Conservation (phyloP, 2,797 vertebrate species). For the Heterohyrax brucei region DNA sequence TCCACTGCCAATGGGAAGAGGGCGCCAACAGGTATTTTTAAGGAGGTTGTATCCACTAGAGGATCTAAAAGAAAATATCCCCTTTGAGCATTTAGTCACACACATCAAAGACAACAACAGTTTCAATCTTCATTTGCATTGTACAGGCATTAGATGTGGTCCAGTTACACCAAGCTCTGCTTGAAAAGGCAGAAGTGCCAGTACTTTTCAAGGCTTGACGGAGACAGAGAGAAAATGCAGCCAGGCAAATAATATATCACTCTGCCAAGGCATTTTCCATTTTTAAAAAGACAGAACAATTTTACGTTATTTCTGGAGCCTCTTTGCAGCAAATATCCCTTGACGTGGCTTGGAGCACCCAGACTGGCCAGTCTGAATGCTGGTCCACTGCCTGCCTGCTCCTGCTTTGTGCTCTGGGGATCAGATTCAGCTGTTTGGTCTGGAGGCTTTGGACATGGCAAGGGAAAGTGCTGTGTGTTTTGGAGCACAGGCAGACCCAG, state of each 20-base stretch:
- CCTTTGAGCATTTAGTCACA: slow-evolving; percentile 86
- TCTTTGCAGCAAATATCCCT: slow-evolving; percentile 67
- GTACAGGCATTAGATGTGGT: slow-evolving; percentile 87
- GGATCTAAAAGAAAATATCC: slow-evolving; percentile 80
- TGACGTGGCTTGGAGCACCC: slow-evolving; percentile 73
- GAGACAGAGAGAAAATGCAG: slow-evolving; percentile 75
- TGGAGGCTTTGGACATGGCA: background rate
- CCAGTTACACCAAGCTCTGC: slow-evolving; percentile 83
- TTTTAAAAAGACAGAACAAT: slow-evolving; percentile 83
- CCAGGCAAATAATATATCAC: slow-evolving; percentile 78
- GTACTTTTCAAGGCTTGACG: slow-evolving; percentile 41
- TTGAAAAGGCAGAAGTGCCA: slow-evolving; percentile 75
- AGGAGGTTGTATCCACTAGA: slow-evolving; percentile 77
- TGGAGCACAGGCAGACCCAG: background rate
- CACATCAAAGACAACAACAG: slow-evolving; percentile 86
- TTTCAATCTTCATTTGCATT: slow-evolving; percentile 83
- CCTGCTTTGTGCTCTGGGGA: background rate
- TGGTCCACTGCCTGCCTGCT: background rate
- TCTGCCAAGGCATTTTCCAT: slow-evolving; percentile 74
- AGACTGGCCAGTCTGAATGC: background rate
- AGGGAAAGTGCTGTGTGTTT: background rate
- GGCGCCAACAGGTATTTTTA: slow-evolving; percentile 86
- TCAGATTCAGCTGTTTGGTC: background rate
- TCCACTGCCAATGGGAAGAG: slow-evolving; percentile 52
- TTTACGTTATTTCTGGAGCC: slow-evolving; percentile 70